These are phyloP conservation scores for Carassius auratus DNA, from an alignment of 2,113 vertebrate species.

Conservation along the genomic window DNA sequence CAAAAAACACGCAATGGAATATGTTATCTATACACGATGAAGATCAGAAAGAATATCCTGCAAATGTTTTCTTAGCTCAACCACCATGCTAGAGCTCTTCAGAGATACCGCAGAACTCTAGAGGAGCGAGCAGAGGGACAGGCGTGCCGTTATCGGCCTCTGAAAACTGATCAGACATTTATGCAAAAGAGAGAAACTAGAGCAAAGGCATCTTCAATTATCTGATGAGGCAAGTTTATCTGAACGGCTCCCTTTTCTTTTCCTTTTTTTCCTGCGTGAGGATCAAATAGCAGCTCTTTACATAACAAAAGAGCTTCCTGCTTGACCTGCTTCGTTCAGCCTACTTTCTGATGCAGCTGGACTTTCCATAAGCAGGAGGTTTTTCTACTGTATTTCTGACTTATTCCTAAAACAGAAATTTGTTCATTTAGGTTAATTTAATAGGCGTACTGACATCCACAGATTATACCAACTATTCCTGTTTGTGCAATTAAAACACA, in stretches of 20 bases:
- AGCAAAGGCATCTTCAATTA: slow-evolving; percentile 76
- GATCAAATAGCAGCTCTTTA: slow-evolving; percentile 79
- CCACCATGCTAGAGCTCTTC: background rate
- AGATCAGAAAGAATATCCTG: background rate
- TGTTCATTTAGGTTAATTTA: background rate
- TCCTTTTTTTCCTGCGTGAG: slow-evolving; percentile 73
- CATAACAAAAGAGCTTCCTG: slow-evolving; percentile 79
- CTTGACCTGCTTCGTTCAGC: slow-evolving; percentile 61
- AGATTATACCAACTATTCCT: background rate
- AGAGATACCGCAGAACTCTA: background rate
- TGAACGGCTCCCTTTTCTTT: slow-evolving; percentile 74
- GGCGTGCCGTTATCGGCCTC: slow-evolving; percentile 64
- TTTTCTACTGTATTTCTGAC: slow-evolving; percentile 36
- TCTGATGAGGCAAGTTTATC: slow-evolving; percentile 83
- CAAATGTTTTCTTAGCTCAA: slow-evolving; percentile 17
- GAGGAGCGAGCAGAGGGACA: slow-evolving; percentile 23
- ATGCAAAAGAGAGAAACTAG: slow-evolving; percentile 79
- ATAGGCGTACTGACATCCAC: background rate
- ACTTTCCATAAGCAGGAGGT: slow-evolving; percentile 35
- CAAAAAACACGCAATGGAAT: slow-evolving; percentile 3
- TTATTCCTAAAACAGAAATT: slow-evolving; percentile 18
- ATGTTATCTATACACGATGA: background rate
- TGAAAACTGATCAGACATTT: slow-evolving; percentile 80
- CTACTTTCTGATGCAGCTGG: slow-evolving; percentile 54
- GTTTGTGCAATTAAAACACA: background rate